Conservation (phyloP, 2,888 invertebrate species). For the Drosophila lutescens region DNA sequence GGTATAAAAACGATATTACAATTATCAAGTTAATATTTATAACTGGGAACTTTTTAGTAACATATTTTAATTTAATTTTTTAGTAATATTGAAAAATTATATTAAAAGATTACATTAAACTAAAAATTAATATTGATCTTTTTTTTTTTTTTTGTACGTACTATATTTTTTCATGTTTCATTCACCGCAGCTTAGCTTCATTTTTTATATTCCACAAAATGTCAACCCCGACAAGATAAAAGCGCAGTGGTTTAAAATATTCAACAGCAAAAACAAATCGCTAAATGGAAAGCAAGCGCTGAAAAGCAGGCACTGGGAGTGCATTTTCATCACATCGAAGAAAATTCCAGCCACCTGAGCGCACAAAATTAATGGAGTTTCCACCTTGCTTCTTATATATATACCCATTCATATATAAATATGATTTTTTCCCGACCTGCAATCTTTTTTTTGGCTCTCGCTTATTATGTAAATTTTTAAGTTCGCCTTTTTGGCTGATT, state of each 20-base stretch:
- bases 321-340: constrained; percentile 58
- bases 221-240: constrained; percentile 10
- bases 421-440: constrained; percentile 26
- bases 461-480: constrained; percentile 59
- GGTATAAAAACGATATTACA: too few relatives aligned
- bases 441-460: constrained; percentile 24
- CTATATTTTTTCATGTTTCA: neutral
- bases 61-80: too few relatives aligned
- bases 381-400: constrained; percentile 36
- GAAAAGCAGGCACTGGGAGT: constrained; percentile 63
- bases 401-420: constrained; percentile 37
- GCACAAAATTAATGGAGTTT: constrained; percentile 70
- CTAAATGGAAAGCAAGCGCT: constrained; percentile 50
- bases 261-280: constrained; percentile 16
- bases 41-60: too few relatives aligned
- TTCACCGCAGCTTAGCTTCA: neutral
- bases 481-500: constrained; percentile 35
- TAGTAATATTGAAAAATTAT: too few relatives aligned
- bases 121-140: too few relatives aligned
- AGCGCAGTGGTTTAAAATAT: constrained; percentile 20
- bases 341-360: constrained; percentile 56
- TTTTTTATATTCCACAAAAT: constrained; percentile 6
- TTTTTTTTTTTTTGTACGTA: too few relatives aligned
- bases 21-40: too few relatives aligned
- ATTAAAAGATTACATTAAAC: too few relatives aligned